Percentiles rank a stretch among this genome's conserved stretches.
Evolutionary conservation across 2,888 invertebrate genomes (phyloP).

Genomic region (Melipona beecheii): DNA sequence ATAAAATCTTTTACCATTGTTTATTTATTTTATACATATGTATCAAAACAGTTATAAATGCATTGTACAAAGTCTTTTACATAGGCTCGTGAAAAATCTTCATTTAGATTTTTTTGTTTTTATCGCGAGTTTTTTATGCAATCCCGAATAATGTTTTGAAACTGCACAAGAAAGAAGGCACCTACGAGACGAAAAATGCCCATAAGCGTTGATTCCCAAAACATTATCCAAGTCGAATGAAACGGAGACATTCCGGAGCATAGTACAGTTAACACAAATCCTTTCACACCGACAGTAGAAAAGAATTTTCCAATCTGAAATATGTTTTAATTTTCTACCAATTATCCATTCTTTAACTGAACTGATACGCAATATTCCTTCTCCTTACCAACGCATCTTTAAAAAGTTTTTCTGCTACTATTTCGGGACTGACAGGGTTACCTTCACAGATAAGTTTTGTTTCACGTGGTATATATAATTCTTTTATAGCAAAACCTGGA

Average conservation of each 20-base stretch:
- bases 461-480: conserved; percentile 93
- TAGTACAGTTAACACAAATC: conserved; percentile 90
- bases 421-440: conserved; percentile 91
- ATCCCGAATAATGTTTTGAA: conserved; percentile 88
- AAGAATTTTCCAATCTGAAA: conserved; percentile 91
- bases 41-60: conserved; percentile 21
- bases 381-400: conserved; percentile 91
- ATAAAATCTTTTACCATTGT: not conserved
- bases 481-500: conserved; percentile 96
- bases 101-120: conserved; percentile 80
- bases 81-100: not conserved
- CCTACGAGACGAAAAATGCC: conserved; percentile 89
- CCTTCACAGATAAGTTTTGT: conserved; percentile 94
- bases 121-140: conserved; percentile 84
- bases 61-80: conserved; percentile 21
- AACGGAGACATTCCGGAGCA: conserved; percentile 93
- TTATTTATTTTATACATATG: conserved; percentile 26
- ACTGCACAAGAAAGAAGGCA: conserved; percentile 87
- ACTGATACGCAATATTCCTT: not conserved
- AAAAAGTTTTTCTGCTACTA: conserved; percentile 91
- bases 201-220: conserved; percentile 89
- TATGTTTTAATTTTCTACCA: not conserved
- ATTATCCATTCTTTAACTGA: not conserved
- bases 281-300: conserved; percentile 93
- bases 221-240: conserved; percentile 87